These are phyloP conservation scores for Engraulis encrasicolus DNA, from an alignment of 2,113 vertebrate species.

Conservation along the genomic window DNA sequence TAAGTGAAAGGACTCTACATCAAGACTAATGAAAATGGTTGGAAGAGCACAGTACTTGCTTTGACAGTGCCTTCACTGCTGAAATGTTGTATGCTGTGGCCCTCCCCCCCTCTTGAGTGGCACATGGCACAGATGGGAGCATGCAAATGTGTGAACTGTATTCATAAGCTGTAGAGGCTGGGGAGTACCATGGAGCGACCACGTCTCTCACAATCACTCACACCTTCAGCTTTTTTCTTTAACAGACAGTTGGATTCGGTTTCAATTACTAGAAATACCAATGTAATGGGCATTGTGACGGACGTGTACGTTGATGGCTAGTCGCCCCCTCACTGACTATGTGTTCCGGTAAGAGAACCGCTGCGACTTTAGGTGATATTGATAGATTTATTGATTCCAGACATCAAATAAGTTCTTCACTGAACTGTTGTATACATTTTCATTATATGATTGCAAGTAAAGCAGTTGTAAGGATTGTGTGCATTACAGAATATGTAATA, in stretches of 20 bases:
- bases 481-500: no score
- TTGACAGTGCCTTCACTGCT: not conserved
- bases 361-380: no score
- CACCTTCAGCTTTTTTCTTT: not conserved
- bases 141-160: not conserved
- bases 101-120: not conserved
- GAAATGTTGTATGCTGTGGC: not conserved
- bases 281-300: not conserved
- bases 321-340: no score
- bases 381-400: no score
- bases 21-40: not conserved
- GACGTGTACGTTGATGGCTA: no score
- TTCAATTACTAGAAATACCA: not conserved
- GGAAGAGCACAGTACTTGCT: not conserved
- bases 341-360: no score
- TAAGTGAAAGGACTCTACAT: not conserved
- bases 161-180: conserved; percentile 7
- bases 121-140: not conserved
- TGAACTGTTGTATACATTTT: no score
- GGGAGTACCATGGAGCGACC: not conserved
- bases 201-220: not conserved
- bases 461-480: no score
- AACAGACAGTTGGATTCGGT: not conserved
- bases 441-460: no score
- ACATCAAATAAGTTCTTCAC: no score